Evolutionary conservation across 2,888 invertebrate species (phyloP), one percentile per base, ranked within the genome.

Genomic region (Volucella inflata): DNA sequence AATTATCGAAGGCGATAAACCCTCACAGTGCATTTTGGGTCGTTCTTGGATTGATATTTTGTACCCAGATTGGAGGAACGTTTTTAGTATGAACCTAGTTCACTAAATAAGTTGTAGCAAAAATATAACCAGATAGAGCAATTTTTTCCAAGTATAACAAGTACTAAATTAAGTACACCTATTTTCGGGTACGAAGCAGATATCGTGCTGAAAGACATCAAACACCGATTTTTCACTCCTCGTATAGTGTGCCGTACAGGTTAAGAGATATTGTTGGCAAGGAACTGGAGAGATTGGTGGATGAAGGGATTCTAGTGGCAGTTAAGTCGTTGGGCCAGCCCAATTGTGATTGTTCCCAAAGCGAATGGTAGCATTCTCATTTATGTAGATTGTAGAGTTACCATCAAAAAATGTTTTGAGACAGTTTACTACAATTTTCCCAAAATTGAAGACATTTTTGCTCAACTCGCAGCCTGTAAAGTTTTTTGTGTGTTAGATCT

Each of bases 361-460:
- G 89, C 62, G n/a, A n/a, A n/a, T n/a, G n/a, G n/a, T 2, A 48
- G 70, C 12, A 59, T 59, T 40, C 70, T 48, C 59, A 87, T 90
- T 17, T 90, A 89, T 87, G 88, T 89, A 4, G 90, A 91, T 88
- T 89, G 88, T 57, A 89, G 89, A 60, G 87, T 82, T 30, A n/a
- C n/a, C n/a, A n/a, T 81, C n/a, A 82, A 82, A 53, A 82, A 65
- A 59, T 57, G 46, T 40, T 36, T 82, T 8, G 46, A 88, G 21
- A 76, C 82, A 12, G 89, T 89, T 14, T 88, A 89, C 68, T 90
- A 89, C 68, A 89, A 89, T 10, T 87, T 90, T 62, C 90, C 90
- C 1, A 68, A 82, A 68, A 85, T 88, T 17, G 89, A 89, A 36
- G 89, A 90, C 55, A 87, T 90, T 59, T 89, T 89, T 82, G 87